A percentile compares a stretch with the other conserved stretches of the same genome.
These are phyloP conservation scores for Leucoptera coffeella DNA, from an alignment of 2,888 invertebrate species.

Conservation along the genomic window DNA sequence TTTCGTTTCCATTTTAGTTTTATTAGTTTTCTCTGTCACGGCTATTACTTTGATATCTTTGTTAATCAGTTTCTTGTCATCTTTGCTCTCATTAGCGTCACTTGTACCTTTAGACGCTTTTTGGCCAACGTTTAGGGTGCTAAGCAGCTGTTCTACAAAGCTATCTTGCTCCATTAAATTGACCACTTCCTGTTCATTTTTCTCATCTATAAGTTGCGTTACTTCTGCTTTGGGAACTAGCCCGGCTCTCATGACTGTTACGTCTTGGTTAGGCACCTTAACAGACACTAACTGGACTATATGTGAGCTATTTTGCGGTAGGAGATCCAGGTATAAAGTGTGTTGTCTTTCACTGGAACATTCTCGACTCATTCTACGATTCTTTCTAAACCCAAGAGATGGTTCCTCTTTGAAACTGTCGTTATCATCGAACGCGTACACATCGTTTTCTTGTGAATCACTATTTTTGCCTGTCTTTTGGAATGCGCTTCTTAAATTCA, in stretches of 20 bases:
- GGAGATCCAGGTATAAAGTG: conserved; percentile 1
- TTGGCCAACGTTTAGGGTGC: conserved; percentile 1
- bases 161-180: neutral
- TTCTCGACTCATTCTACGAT: neutral
- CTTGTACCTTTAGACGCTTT: no score
- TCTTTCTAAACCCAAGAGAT: neutral
- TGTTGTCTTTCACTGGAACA: neutral
- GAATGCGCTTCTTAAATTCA: no score
- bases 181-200: neutral
- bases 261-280: conserved; percentile 3
- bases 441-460: no score
- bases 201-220: neutral
- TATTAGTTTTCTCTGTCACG: no score
- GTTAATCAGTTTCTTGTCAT: no score
- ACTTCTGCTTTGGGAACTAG: conserved; percentile 56
- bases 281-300: conserved; percentile 1
- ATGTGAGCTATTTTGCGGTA: conserved; percentile 2
- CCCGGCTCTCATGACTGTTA: conserved; percentile 50
- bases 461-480: no score
- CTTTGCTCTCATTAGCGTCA: no score
- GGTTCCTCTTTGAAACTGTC: conserved; percentile 1
- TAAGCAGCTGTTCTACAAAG: neutral
- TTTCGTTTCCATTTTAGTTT: no score
- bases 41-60: no score
- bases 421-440: conserved; percentile 6